Conservation (phyloP, 92 coral and sea anemone species). For the Phenganax subtilis region DNA sequence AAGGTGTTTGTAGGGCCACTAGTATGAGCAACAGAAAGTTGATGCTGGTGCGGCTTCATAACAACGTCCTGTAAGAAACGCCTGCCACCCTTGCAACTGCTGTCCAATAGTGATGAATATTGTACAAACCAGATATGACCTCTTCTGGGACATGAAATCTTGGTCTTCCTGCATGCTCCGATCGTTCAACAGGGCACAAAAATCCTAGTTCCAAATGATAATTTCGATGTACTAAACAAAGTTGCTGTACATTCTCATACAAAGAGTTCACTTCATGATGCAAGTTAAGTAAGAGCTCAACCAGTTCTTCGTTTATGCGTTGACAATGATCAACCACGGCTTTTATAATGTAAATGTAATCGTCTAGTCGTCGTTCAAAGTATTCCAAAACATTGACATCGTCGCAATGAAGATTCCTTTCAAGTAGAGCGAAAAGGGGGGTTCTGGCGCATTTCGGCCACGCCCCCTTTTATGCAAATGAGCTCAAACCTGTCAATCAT, state of each 20-base stretch:
- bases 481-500: too few relatives aligned
- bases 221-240: constrained; percentile 38
- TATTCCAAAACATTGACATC: constrained; percentile 50
- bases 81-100: constrained; percentile 49
- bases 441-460: too few relatives aligned
- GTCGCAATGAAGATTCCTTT: constrained; percentile 47
- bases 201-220: constrained; percentile 45
- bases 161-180: constrained; percentile 52
- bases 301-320: constrained; percentile 41
- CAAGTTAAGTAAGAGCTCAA: constrained; percentile 32
- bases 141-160: constrained; percentile 49
- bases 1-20: constrained; percentile 37
- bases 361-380: constrained; percentile 58
- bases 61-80: constrained; percentile 37
- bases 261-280: constrained; percentile 37
- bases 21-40: constrained; percentile 22
- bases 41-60: constrained; percentile 39
- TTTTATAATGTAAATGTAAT: constrained; percentile 49
- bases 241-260: constrained; percentile 29
- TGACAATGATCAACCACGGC: constrained; percentile 49
- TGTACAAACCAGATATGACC: constrained; percentile 45
- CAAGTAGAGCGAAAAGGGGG: too few relatives aligned
- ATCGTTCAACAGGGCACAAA: constrained; percentile 49
- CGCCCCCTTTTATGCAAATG: too few relatives aligned
- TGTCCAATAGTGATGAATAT: constrained; percentile 51